Conservation (phyloP, 2,113 vertebrate species). For the Thalassoma bifasciatum region DNA sequence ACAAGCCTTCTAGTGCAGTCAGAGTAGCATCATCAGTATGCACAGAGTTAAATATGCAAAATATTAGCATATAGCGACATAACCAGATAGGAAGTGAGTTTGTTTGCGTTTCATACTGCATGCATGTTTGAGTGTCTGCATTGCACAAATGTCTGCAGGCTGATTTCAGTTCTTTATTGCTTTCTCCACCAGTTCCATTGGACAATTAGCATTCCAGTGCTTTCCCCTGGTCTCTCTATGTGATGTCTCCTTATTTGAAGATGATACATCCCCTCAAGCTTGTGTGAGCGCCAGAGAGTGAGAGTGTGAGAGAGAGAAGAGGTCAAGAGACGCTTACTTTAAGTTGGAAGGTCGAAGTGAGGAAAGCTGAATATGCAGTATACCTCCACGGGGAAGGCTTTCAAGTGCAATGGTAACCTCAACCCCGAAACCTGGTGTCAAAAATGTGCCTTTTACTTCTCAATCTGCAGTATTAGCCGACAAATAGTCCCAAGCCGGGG, state of each 20-base stretch:
- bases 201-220: constrained; percentile 66
- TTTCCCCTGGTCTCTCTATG: constrained; percentile 48
- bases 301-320: neutral
- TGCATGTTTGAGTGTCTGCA: constrained; percentile 9
- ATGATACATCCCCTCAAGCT: constrained; percentile 68
- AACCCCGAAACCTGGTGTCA: constrained; percentile 31
- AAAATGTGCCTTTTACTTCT: constrained; percentile 18
- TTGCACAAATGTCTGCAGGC: constrained; percentile 32
- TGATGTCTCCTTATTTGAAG: constrained; percentile 69
- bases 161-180: constrained; percentile 56
- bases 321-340: constrained; percentile 19
- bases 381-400: constrained; percentile 31
- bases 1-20: constrained; percentile 8
- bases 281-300: constrained; percentile 26
- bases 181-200: constrained; percentile 48
- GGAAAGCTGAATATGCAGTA: constrained; percentile 56
- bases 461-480: constrained; percentile 1
- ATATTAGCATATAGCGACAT: constrained; percentile 8
- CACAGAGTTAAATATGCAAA: constrained; percentile 20
- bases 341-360: constrained; percentile 35
- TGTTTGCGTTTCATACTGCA: neutral
- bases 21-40: constrained; percentile 7
- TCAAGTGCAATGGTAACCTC: constrained; percentile 56
- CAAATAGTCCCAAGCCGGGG: neutral
- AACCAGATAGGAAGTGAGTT: constrained; percentile 11